These are phyloP conservation scores for Neopelma chrysocephalum DNA, from an alignment of 2,797 vertebrate genomes.

Conservation along the genomic window DNA sequence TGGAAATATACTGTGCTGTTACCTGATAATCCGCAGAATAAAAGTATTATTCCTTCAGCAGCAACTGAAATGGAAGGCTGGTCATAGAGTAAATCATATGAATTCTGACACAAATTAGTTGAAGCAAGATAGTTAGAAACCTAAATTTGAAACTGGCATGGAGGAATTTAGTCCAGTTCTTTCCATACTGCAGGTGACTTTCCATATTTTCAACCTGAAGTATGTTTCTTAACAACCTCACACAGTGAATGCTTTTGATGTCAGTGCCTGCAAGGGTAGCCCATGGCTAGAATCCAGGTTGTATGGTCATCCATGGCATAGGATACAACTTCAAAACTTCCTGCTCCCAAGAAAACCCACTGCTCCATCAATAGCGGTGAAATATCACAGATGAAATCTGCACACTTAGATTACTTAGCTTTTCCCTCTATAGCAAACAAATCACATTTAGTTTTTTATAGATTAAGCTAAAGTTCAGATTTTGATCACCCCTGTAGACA, in stretches of 20 bases:
- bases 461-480: neutral
- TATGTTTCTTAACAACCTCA: neutral
- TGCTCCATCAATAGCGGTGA: neutral
- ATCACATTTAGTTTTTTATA: neutral
- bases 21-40: neutral
- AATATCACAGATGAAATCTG: neutral
- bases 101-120: neutral
- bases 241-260: neutral
- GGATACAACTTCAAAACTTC: neutral
- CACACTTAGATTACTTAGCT: neutral
- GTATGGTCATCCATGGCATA: accelerated
- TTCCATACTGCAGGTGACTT: neutral
- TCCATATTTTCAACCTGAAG: neutral
- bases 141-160: neutral
- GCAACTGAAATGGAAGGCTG: neutral
- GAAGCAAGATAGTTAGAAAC: constrained; percentile 25
- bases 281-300: neutral
- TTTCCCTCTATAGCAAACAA: neutral
- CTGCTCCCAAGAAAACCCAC: neutral
- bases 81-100: neutral
- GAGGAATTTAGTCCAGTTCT: neutral
- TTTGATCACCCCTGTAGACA: neutral
- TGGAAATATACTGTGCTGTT: neutral
- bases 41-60: neutral
- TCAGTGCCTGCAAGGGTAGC: neutral